Base-by-base conservation (phyloP, 2,888 invertebrate species). In the Lithophane ornitopus region DNA sequence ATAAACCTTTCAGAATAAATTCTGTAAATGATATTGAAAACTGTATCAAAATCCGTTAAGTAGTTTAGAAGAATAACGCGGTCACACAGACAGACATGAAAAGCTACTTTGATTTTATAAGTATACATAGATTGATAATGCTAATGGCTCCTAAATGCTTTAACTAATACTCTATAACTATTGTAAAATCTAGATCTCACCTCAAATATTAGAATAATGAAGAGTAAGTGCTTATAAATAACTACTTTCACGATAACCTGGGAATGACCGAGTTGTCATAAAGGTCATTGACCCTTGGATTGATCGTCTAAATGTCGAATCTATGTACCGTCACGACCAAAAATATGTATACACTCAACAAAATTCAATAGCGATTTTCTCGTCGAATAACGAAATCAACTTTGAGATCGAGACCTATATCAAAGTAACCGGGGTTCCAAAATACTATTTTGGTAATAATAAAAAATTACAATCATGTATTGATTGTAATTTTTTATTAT, bases 191-290 rank as follows among this genome's bases (percentile, higher is more conserved):
- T 56, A 70, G 58, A 44, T 68, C n/a, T 75, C 76, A 41, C 52
- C 34, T 41, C 41, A 56, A 74, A 71, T 70, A 74, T 59, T 70
- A 49, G 16, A 71, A 72, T 76, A 67, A 63, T 76, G 54, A 56
- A 72, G 69, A 85, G 46, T 62, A 41, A 74, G 44, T 34, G 34
- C 52, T 39, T 69, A 71, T 62, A 72, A 72, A 44, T 67, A 67
- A 76, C 63, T 61, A 70, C 61, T 85, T 81, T 85, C 22, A 59
- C 39, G 34, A 54, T 74, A 54, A 67, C 66, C 66, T 70, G 16
- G 7, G 68, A 66, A 28, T 75, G 70, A 62, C 81, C 46, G 34
- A 14, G 1, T 56, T 12, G 28, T 58, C 49, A 8, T 12, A 11
- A 46, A 54, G 49, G 41, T 11, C n/a, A 3, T n/a, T 71, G 61